Evolutionary conservation across 2,888 invertebrate genomes (phyloP).

Genomic region (Sphinx pinastri): DNA sequence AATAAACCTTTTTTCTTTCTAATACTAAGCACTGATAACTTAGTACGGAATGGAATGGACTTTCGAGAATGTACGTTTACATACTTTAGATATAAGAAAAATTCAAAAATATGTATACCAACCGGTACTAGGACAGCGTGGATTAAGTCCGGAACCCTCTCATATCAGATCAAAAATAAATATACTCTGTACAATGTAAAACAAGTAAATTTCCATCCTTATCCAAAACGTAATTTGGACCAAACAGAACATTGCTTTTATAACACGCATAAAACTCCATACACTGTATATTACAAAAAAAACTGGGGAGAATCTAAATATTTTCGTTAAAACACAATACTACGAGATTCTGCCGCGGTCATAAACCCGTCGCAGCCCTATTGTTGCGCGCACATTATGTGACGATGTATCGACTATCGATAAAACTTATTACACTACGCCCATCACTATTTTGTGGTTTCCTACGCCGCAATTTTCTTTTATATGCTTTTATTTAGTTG

Average conservation of each 20-base stretch:
- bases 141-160: no score
- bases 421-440: constrained; percentile 27
- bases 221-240: neutral
- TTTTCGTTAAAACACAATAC: constrained; percentile 18
- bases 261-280: neutral
- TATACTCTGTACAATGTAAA: no score
- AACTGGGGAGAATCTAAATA: constrained; percentile 15
- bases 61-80: no score
- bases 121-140: no score
- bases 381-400: constrained; percentile 26
- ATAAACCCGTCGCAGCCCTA: constrained; percentile 22
- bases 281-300: neutral
- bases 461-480: constrained; percentile 7
- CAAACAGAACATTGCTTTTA: neutral
- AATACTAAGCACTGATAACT: no score
- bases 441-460: constrained; percentile 27
- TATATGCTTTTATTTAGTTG: neutral
- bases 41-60: no score
- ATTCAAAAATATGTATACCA: no score
- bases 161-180: no score
- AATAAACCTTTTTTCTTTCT: no score
- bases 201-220: no score
- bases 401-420: constrained; percentile 30
- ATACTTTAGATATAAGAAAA: no score
- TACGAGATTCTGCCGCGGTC: constrained; percentile 3